phyloP scores from a whole-genome alignment of 2,888 invertebrate species.

The Melieria crassipennis region DNA sequence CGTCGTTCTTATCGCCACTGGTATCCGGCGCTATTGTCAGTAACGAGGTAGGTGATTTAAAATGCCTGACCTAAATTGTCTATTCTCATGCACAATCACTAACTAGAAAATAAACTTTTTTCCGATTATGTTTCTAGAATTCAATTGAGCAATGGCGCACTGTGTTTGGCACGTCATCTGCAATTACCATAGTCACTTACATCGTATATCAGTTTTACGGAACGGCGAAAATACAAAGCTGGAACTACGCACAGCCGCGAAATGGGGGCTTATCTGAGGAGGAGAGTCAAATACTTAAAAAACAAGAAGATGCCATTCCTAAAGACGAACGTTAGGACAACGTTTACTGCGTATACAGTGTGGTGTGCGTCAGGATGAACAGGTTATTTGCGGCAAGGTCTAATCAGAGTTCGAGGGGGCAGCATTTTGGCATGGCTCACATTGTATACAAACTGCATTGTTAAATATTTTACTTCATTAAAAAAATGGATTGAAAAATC shows the following conservation, averaged over 20 bases:
- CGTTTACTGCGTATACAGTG: too few relatives aligned
- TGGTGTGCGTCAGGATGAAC: too few relatives aligned
- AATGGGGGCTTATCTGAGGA: conserved; percentile 39
- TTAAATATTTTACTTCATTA: too few relatives aligned
- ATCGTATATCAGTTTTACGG: conserved; percentile 74
- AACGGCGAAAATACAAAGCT: conserved; percentile 70
- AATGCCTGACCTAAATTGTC: too few relatives aligned
- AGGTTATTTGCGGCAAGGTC: too few relatives aligned
- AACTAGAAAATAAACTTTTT: background rate
- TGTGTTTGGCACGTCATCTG: conserved; percentile 73
- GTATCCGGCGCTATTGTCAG: conserved; percentile 72
- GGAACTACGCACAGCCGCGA: conserved; percentile 51
- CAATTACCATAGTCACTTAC: conserved; percentile 72
- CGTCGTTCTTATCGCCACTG: conserved; percentile 76
- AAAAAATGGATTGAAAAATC: too few relatives aligned
- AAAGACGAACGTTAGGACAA: conserved; percentile 37
- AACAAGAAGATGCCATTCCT: conserved; percentile 40
- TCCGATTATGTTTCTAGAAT: conserved; percentile 46
- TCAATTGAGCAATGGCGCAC: conserved; percentile 71
- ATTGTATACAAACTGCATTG: too few relatives aligned
- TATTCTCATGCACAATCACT: too few relatives aligned
- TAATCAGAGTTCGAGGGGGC: too few relatives aligned
- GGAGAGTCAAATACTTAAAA: conserved; percentile 49
- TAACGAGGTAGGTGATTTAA: conserved; percentile 66
- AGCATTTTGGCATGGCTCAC: too few relatives aligned